Evolutionary conservation across 2,888 invertebrate genomes (phyloP).

Genomic region (Aromia moschata): DNA sequence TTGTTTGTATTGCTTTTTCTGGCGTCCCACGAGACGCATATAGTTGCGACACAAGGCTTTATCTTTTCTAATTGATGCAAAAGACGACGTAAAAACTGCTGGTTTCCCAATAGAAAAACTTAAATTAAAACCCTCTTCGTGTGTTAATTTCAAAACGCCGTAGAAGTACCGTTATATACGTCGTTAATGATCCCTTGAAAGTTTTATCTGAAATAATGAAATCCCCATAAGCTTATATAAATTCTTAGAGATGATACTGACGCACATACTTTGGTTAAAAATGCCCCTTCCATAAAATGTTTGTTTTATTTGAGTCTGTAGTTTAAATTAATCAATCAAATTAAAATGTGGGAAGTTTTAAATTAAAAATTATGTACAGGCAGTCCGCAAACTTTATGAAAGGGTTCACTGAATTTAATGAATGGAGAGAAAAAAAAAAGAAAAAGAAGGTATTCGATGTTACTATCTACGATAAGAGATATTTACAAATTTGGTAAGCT

Average conservation of each 20-base stretch:
- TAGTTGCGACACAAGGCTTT: constrained; percentile 40
- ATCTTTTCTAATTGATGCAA: constrained; percentile 46
- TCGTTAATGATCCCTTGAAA: constrained; percentile 8
- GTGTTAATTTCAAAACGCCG: constrained; percentile 12
- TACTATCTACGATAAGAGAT: no score
- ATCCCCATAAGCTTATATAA: background rate
- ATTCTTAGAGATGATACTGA: background rate
- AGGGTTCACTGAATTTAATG: no score
- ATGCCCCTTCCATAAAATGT: no score
- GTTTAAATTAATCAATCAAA: no score
- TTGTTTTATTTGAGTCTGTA: no score
- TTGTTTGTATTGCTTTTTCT: constrained; percentile 46
- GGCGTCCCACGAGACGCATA: constrained; percentile 43
- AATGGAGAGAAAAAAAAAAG: no score
- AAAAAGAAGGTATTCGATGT: no score
- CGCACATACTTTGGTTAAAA: no score
- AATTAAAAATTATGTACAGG: no score
- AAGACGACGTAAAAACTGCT: constrained; percentile 30
- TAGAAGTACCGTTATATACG: constrained; percentile 12
- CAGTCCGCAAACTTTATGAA: no score
- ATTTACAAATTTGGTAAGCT: no score
- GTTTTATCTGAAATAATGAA: constrained; percentile 4
- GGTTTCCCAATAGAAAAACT: constrained; percentile 9
- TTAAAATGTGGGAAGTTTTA: no score
- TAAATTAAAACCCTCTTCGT: constrained; percentile 16